Evolutionary conservation across 1,140 invertebrate genomes (phyloP), one percentile per base, ranked within the genome.

Genomic region (Ceratina calcarata): DNA sequence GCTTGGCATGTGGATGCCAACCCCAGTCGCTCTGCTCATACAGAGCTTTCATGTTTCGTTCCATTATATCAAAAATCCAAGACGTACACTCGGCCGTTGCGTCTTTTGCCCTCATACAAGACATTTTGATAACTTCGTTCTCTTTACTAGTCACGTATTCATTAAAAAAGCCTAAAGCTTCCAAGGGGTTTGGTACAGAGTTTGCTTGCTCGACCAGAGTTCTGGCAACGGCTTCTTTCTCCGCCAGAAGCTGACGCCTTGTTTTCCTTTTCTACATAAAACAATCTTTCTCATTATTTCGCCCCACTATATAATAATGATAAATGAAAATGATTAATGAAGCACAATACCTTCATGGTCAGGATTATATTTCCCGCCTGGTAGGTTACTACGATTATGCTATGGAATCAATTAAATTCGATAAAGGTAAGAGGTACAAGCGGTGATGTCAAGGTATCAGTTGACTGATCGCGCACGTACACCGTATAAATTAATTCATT

Each of bases 41-140:
- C 90, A 94, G 90, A 18, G 90, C 84, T 71, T 95, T 93, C 93
- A 96, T 96, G 87, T 96, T 96, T 60, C 90, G 89, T 86, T 95
- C 94, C 69, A 95, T 94, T 20, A 96, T 90, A 80, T 95, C 92
- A 84, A 95, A 95, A 10, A 95, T 93, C 95, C 95, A 96, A 53
- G 94, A 91, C 2, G 94, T 78, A 15, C 91, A 90, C 67, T 94
- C 89, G 18, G 88, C 49, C 27, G 88, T 80, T 79, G 95, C 84
- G 77, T 94, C 83, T 61, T 69, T 88, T 1, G 93, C 93, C 83
- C 86, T 91, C 22, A 88, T 86, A 57, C 94, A 94, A 58, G 87
- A 87, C 12, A 95, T 82, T 13, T 88, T 84, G 18, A 94, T 81
- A 20, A 75, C 86, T 22, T 91, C 73, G 49, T 86, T 90, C 81